These are phyloP conservation scores for Teleogryllus occipitalis DNA, from an alignment of 1,140 invertebrate species.

Conservation along the genomic window DNA sequence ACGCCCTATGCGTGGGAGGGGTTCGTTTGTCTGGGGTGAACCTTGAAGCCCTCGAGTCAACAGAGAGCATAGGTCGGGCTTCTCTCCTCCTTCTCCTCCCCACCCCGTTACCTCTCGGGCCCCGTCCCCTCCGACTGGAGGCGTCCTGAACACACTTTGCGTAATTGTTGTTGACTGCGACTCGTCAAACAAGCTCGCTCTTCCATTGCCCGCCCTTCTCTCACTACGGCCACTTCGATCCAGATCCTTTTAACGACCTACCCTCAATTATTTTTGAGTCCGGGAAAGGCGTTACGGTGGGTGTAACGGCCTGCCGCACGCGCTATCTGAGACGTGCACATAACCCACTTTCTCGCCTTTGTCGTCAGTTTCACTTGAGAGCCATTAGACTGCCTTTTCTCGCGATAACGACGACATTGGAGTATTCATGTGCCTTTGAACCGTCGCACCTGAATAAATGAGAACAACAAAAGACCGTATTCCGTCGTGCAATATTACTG, in stretches of 20 bases:
- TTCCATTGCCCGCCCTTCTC: not conserved
- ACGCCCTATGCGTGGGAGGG: not conserved
- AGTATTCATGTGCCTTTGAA: no score
- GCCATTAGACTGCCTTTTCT: no score
- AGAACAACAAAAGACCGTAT: no score
- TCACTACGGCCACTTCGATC: not conserved
- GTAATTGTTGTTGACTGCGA: not conserved
- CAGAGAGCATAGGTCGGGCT: not conserved
- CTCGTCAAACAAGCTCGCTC: not conserved
- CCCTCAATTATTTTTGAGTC: not conserved
- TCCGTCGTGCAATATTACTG: no score
- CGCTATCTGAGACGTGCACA: not conserved
- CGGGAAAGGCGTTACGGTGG: not conserved
- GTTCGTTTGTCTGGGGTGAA: not conserved
- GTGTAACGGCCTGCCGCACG: not conserved
- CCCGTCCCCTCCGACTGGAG: no score
- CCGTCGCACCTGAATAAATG: no score
- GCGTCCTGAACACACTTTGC: not conserved
- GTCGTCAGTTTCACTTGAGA: no score
- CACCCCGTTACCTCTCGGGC: no score
- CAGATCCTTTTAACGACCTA: not conserved
- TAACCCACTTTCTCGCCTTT: not conserved
- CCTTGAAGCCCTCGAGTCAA: not conserved
- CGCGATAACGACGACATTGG: no score
- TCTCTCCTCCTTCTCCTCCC: not conserved